These are phyloP conservation scores for Aphis craccivora DNA, from an alignment of 1,140 invertebrate genomes.

Conservation along the genomic window DNA sequence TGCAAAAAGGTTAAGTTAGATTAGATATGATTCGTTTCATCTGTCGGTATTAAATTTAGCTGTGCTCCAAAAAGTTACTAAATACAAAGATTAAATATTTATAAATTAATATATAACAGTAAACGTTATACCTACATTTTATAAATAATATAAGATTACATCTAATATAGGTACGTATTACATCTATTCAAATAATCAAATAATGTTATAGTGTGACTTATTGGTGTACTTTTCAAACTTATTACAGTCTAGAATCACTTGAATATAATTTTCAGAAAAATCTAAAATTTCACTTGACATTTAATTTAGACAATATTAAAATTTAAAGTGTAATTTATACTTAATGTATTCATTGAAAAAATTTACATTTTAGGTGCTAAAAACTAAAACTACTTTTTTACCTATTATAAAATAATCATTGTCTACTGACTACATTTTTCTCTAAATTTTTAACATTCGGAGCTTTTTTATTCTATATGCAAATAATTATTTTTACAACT, in stretches of 20 bases:
- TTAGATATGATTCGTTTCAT: not conserved
- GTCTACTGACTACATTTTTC: not conserved
- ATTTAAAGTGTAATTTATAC: not conserved
- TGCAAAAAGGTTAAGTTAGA: not conserved
- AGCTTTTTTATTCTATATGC: not conserved
- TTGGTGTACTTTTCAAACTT: not conserved
- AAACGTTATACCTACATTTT: not conserved
- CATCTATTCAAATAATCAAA: no score
- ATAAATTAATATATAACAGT: not conserved
- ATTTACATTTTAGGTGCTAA: not conserved
- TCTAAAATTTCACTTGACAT: no score
- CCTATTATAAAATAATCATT: not conserved
- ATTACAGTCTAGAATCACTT: not conserved
- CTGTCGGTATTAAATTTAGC: not conserved
- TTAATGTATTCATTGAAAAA: not conserved
- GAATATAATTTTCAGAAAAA: not conserved
- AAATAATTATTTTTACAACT: not conserved
- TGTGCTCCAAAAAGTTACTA: not conserved
- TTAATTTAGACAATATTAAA: no score
- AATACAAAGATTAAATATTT: not conserved
- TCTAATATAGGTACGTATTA: not conserved
- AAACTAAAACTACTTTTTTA: not conserved
- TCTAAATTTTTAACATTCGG: no score
- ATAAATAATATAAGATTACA: not conserved
- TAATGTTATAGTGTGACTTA: not conserved